phyloP scores from a whole-genome alignment of 2,113 vertebrate genomes.

The Micromys minutus region DNA sequence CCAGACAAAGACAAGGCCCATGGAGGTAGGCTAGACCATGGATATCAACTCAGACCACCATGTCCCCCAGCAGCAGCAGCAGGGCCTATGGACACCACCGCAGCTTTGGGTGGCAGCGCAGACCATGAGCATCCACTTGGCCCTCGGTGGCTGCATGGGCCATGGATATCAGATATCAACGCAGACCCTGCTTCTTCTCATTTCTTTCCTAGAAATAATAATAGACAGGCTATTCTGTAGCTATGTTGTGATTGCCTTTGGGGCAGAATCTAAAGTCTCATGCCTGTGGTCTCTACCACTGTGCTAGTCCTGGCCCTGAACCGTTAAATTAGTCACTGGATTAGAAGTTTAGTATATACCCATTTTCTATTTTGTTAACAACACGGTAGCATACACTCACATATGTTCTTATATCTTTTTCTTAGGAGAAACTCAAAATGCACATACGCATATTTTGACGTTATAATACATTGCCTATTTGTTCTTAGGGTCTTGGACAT shows the following conservation, averaged over 20 bases:
- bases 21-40: too few species aligned
- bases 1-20: too few species aligned
- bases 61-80: too few species aligned
- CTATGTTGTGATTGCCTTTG: neutral
- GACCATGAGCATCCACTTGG: too few species aligned
- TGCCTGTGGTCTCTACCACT: neutral
- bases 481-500: neutral
- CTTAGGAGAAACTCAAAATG: conserved; percentile 8
- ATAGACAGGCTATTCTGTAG: neutral
- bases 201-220: neutral
- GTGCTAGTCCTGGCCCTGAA: neutral
- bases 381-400: neutral
- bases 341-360: conserved; percentile 1
- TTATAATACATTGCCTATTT: neutral
- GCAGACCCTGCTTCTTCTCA: too few species aligned
- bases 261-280: neutral
- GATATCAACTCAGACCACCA: too few species aligned
- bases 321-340: neutral
- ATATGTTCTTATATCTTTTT: neutral
- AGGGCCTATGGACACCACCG: too few species aligned
- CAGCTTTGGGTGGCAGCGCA: too few species aligned
- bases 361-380: neutral
- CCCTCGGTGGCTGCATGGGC: too few species aligned
- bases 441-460: neutral
- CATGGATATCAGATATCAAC: too few species aligned